Evolutionary conservation across 1,140 invertebrate species (phyloP).

Genomic region (Anastrepha ludens): DNA sequence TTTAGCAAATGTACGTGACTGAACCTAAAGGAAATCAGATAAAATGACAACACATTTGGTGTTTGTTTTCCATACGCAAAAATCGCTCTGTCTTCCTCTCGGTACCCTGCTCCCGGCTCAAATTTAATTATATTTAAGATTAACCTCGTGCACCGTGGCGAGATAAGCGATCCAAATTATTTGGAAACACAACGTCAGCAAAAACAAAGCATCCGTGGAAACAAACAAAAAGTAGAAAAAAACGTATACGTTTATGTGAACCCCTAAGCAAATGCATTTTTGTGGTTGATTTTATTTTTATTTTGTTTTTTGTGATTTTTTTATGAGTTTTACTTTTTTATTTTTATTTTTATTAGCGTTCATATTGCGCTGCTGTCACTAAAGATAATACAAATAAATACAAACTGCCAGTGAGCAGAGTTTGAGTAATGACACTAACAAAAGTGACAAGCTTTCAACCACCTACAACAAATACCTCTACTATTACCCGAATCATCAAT

Average conservation of each 20-base stretch:
- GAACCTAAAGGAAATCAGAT: background rate
- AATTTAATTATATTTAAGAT: slow-evolving; percentile 6
- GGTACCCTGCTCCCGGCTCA: background rate
- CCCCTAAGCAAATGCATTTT: background rate
- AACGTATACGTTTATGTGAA: too few relatives aligned
- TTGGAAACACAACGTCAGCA: background rate
- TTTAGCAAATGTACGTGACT: background rate
- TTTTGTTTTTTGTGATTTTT: too few relatives aligned
- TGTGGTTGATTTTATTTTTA: background rate
- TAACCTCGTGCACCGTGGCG: background rate
- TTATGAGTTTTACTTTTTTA: too few relatives aligned
- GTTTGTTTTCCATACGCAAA: too few relatives aligned
- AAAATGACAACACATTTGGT: background rate
- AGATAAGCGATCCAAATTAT: slow-evolving; percentile 1
- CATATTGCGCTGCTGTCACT: too few relatives aligned
- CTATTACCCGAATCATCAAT: too few relatives aligned
- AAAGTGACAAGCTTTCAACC: too few relatives aligned
- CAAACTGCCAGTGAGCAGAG: background rate
- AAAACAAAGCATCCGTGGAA: too few relatives aligned
- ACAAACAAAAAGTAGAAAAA: too few relatives aligned
- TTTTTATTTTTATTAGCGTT: too few relatives aligned
- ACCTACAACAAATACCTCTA: background rate
- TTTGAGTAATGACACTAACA: slow-evolving; percentile 11
- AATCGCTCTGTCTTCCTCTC: too few relatives aligned
- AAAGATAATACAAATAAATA: too few relatives aligned